Conservation (phyloP, 2,113 vertebrate species). For the Anguilla japonica region DNA sequence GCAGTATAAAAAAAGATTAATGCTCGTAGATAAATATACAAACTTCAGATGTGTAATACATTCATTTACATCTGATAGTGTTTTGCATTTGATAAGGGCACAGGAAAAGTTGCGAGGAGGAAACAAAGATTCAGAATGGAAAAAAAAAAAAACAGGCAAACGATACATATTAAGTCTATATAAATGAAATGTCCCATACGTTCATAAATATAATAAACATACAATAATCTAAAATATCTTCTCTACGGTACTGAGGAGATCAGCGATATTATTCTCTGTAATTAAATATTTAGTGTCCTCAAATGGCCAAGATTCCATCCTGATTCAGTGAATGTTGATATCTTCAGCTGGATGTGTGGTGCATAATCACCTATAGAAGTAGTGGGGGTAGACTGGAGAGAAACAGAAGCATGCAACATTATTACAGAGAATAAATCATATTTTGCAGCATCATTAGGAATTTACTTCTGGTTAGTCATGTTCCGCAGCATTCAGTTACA, state of each 20-base stretch:
- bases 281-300: conserved; percentile 81
- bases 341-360: conserved; percentile 48
- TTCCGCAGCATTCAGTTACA: not conserved
- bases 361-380: conserved; percentile 90
- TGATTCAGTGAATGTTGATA: conserved; percentile 36
- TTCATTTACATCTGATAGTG: conserved; percentile 67
- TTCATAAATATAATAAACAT: conserved; percentile 89
- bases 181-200: conserved; percentile 77
- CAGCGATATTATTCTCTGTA: conserved; percentile 76
- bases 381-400: conserved; percentile 88
- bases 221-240: conserved; percentile 83
- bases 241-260: conserved; percentile 79
- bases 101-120: conserved; percentile 42
- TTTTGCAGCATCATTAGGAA: not conserved
- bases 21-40: conserved; percentile 73
- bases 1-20: conserved; percentile 71
- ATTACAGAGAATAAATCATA: not conserved
- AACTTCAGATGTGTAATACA: conserved; percentile 65
- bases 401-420: conserved; percentile 24
- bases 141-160: conserved; percentile 25
- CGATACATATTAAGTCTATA: conserved; percentile 57
- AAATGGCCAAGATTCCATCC: conserved; percentile 64
- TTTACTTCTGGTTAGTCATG: not conserved
- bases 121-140: conserved; percentile 31
- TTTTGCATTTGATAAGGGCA: conserved; percentile 54